Conservation (phyloP, 2,113 vertebrate genomes). For the Excalfactoria chinensis region DNA sequence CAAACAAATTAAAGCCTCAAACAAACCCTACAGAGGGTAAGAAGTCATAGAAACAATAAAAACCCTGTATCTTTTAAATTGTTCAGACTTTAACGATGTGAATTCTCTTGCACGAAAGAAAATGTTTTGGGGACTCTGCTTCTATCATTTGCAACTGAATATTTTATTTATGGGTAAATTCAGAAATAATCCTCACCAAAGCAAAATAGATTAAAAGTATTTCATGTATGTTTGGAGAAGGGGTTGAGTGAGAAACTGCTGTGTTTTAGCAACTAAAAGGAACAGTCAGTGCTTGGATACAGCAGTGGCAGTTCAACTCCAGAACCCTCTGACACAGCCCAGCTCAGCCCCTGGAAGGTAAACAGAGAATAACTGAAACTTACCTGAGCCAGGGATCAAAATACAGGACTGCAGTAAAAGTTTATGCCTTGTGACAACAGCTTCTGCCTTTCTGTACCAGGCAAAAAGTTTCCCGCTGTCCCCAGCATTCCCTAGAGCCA, state of each 20-base stretch:
- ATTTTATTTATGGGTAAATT: neutral
- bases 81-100: neutral
- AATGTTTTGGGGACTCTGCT: neutral
- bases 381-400: neutral
- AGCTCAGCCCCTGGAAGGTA: neutral
- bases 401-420: neutral
- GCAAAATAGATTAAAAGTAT: neutral
- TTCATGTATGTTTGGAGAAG: neutral
- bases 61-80: neutral
- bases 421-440: neutral
- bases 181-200: neutral
- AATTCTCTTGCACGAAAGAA: neutral
- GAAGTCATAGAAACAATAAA: neutral
- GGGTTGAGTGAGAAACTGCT: neutral
- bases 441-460: neutral
- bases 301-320: neutral
- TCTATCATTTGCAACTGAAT: neutral
- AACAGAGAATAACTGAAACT: neutral
- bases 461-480: neutral
- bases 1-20: neutral
- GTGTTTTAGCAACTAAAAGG: neutral
- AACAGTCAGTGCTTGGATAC: neutral
- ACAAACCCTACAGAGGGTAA: neutral
- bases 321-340: neutral
- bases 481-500: rapidly evolving